Conservation (phyloP, 2,888 invertebrate genomes). For the Pandemis corylana region DNA sequence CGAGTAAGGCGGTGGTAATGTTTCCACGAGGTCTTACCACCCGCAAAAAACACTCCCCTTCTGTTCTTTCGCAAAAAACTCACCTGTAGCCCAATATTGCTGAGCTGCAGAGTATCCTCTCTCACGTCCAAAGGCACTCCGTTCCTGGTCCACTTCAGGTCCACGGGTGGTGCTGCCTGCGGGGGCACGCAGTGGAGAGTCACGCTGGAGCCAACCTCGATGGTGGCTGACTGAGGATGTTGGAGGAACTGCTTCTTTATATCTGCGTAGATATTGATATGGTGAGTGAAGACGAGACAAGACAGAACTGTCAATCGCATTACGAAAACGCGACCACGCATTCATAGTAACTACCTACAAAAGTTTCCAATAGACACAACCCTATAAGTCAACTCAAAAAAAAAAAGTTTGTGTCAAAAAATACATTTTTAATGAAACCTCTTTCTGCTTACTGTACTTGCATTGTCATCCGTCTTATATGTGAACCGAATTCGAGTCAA, state of each 20-base stretch:
- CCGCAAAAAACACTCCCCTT: too few relatives aligned
- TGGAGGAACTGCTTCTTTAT: conserved; percentile 95
- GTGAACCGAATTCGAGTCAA: too few relatives aligned
- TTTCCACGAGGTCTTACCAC: too few relatives aligned
- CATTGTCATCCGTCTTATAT: too few relatives aligned
- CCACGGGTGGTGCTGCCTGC: conserved; percentile 92
- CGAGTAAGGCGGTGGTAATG: too few relatives aligned
- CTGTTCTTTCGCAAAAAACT: not conserved
- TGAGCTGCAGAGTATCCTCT: conserved; percentile 93
- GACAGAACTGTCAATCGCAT: not conserved
- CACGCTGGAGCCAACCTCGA: conserved; percentile 92
- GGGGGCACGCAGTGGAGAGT: conserved; percentile 95
- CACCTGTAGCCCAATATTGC: conserved; percentile 91
- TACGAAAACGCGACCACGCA: too few relatives aligned
- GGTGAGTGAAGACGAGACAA: not conserved
- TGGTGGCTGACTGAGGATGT: conserved; percentile 92
- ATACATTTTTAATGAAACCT: too few relatives aligned
- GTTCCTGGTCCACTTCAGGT: conserved; percentile 93
- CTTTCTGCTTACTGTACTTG: too few relatives aligned
- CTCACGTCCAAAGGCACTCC: conserved; percentile 90
- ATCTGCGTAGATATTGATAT: conserved; percentile 80
- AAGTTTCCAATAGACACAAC: too few relatives aligned
- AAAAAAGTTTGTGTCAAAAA: too few relatives aligned
- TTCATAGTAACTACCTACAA: too few relatives aligned
- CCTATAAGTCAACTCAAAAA: too few relatives aligned